Conservation (phyloP, 1,140 invertebrate species). For the Micrasema minimum region DNA sequence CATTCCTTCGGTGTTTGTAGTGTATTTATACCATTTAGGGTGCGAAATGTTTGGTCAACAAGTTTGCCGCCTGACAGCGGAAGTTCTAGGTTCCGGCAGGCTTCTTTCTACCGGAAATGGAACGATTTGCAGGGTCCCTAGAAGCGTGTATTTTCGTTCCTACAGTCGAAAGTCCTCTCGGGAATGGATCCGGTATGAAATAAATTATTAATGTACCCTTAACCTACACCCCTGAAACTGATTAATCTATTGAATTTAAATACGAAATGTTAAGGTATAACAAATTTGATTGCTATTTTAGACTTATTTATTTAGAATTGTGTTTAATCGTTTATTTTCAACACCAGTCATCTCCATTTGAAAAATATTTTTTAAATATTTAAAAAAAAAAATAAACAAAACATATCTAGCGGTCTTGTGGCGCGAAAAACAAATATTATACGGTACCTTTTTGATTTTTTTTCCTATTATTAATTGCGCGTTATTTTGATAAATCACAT, state of each 20-base stretch:
- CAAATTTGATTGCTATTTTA: too few relatives aligned
- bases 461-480: too few relatives aligned
- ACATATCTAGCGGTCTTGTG: too few relatives aligned
- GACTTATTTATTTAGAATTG: too few relatives aligned
- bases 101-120: conserved; percentile 41
- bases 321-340: too few relatives aligned
- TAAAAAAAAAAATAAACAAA: too few relatives aligned
- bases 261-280: too few relatives aligned
- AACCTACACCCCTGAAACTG: background rate
- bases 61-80: conserved; percentile 16
- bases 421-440: too few relatives aligned
- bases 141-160: background rate
- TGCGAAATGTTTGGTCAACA: conserved; percentile 29
- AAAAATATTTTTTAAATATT: too few relatives aligned
- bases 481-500: too few relatives aligned
- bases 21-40: background rate
- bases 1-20: background rate
- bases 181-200: background rate
- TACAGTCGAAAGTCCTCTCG: conserved; percentile 16
- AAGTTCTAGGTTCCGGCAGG: conserved; percentile 21
- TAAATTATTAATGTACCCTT: conserved; percentile 21
- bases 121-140: conserved; percentile 13
- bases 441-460: too few relatives aligned
- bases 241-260: background rate
- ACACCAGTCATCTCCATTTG: too few relatives aligned